A percentile compares a stretch with the other conserved stretches of the same genome.
Conservation (phyloP, 2,113 vertebrate species). For the Notarius quadriscutis region DNA sequence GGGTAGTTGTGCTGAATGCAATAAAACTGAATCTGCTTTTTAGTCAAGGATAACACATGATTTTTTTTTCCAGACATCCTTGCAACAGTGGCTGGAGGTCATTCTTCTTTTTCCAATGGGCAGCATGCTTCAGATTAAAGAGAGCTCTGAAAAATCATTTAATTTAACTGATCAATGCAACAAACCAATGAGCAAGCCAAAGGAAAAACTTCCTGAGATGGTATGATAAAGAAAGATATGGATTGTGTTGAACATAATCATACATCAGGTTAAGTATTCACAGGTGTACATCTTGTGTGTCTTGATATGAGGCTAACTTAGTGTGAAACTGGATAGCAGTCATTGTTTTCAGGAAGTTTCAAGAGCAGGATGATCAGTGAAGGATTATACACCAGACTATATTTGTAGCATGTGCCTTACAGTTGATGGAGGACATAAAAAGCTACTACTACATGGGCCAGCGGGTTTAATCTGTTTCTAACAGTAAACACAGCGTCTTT, state of each 20-base stretch:
- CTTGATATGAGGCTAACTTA: background rate
- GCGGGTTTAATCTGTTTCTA: background rate
- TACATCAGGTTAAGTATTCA: background rate
- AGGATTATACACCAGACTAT: background rate
- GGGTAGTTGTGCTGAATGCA: background rate
- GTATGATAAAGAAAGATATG: background rate
- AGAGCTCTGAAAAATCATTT: background rate
- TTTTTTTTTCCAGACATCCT: background rate
- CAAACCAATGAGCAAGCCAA: background rate
- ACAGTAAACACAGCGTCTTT: background rate
- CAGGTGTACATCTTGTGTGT: background rate
- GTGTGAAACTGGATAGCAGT: background rate
- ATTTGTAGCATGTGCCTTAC: background rate
- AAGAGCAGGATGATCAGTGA: background rate
- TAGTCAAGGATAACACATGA: background rate
- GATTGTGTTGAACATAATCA: background rate
- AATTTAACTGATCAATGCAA: background rate
- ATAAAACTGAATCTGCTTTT: background rate
- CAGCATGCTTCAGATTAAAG: slow-evolving; percentile 3
- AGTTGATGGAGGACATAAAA: background rate
- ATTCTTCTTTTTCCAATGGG: background rate
- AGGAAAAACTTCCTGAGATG: background rate
- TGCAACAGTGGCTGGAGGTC: background rate
- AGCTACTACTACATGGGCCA: background rate
- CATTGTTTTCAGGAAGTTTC: background rate